phyloP scores from a whole-genome alignment of 2,888 invertebrate genomes.

The Dryadula phaetusa region DNA sequence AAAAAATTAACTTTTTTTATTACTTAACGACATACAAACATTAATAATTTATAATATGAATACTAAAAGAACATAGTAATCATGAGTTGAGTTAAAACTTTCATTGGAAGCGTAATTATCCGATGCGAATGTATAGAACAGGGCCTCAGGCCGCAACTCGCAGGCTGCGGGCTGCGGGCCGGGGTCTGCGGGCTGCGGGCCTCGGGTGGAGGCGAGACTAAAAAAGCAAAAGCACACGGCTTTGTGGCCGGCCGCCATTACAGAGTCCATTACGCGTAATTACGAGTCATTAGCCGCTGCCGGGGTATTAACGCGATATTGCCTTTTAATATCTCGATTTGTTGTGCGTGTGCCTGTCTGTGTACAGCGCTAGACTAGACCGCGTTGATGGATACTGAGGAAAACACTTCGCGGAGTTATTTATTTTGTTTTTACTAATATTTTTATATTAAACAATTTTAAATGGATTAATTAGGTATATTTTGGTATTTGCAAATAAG shows the following conservation, averaged over 20 bases:
- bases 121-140: slow-evolving; percentile 35
- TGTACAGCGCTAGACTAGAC: background rate
- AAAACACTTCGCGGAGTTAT: too few relatives aligned
- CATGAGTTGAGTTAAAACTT: slow-evolving; percentile 13
- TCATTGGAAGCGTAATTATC: slow-evolving; percentile 25
- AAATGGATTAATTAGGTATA: too few relatives aligned
- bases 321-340: slow-evolving; percentile 69
- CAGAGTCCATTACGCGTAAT: slow-evolving; percentile 79
- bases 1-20: too few relatives aligned
- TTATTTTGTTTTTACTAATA: too few relatives aligned
- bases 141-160: slow-evolving; percentile 25
- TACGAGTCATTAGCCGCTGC: slow-evolving; percentile 79
- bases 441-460: too few relatives aligned
- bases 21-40: background rate
- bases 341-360: slow-evolving; percentile 35
- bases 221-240: slow-evolving; percentile 64
- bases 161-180: slow-evolving; percentile 24
- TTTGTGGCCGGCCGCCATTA: slow-evolving; percentile 76
- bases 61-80: background rate
- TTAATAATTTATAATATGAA: background rate
- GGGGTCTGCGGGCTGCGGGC: slow-evolving; percentile 37
- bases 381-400: too few relatives aligned
- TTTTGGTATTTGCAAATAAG: too few relatives aligned
- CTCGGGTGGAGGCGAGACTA: slow-evolving; percentile 41
- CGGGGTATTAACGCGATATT: slow-evolving; percentile 66